Evolutionary conservation across 2,797 vertebrate species (phyloP).

Genomic region (Gephyroberyx darwinii): DNA sequence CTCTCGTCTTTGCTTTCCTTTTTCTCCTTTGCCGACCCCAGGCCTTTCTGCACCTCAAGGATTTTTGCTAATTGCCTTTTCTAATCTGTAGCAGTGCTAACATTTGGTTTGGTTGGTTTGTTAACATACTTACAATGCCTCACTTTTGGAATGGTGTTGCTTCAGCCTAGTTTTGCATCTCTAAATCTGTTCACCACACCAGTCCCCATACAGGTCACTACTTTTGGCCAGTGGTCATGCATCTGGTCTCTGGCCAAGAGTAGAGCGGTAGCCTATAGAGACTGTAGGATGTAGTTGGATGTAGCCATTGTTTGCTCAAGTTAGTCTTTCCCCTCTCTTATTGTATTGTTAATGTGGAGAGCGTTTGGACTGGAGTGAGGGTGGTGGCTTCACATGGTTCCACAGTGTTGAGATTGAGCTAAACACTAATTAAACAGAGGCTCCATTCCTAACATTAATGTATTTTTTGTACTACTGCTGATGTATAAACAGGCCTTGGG

Average conservation of each 20-base stretch:
- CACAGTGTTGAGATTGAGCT: constrained; percentile 41
- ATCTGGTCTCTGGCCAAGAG: constrained; percentile 23
- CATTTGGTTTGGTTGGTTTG: constrained; percentile 8
- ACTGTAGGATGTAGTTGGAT: constrained; percentile 38
- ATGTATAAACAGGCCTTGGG: constrained; percentile 51
- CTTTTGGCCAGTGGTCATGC: not conserved
- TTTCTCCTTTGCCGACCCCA: not conserved
- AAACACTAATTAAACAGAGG: constrained; percentile 39
- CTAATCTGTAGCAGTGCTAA: constrained; percentile 21
- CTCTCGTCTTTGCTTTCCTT: too few species aligned
- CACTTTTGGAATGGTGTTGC: not conserved
- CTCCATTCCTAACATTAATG: constrained; percentile 67
- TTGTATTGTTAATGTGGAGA: constrained; percentile 18
- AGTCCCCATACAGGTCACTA: not conserved
- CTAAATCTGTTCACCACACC: constrained; percentile 1
- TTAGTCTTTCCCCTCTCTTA: constrained; percentile 16
- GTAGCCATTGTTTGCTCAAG: constrained; percentile 31
- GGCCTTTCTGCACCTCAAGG: constrained; percentile 13
- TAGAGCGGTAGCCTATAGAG: constrained; percentile 4
- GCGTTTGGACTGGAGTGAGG: constrained; percentile 21
- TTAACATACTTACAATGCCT: not conserved
- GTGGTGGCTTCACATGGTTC: constrained; percentile 40
- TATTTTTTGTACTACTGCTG: constrained; percentile 74
- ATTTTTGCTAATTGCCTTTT: not conserved
- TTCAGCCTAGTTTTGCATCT: not conserved